Evolutionary conservation across 2,888 invertebrate genomes (phyloP).

Genomic region (Hylaea fasciaria): DNA sequence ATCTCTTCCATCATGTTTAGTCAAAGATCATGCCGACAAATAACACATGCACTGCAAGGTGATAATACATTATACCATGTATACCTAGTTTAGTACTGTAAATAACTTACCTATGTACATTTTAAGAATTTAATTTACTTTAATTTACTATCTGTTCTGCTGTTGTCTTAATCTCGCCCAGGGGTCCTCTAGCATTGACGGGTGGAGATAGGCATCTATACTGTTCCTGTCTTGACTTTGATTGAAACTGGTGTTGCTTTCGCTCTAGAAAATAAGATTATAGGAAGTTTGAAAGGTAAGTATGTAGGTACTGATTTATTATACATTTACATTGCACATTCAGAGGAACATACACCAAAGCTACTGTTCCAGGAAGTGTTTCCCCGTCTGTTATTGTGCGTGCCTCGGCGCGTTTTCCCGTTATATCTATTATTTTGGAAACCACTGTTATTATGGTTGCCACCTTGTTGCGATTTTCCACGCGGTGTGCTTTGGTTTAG

Average conservation of each 20-base stretch:
- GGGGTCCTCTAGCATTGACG: slow-evolving; percentile 77
- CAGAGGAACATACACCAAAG: slow-evolving; percentile 59
- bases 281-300: not conserved
- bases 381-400: slow-evolving; percentile 56
- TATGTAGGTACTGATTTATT: too few species aligned
- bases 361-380: slow-evolving; percentile 68
- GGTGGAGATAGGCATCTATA: slow-evolving; percentile 76
- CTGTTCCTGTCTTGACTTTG: slow-evolving; percentile 56
- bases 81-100: too few species aligned
- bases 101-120: too few species aligned
- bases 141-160: slow-evolving; percentile 3
- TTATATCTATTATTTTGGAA: slow-evolving; percentile 53
- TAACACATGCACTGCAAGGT: too few species aligned
- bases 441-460: slow-evolving; percentile 52
- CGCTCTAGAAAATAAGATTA: slow-evolving; percentile 64
- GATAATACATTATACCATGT: too few species aligned
- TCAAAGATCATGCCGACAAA: too few species aligned
- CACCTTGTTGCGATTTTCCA: slow-evolving; percentile 60
- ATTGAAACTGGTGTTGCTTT: slow-evolving; percentile 64
- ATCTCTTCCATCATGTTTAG: too few species aligned
- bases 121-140: too few species aligned
- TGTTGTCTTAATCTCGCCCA: slow-evolving; percentile 65
- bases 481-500: slow-evolving; percentile 76
- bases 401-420: slow-evolving; percentile 52
- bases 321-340: too few species aligned